Evolutionary conservation across 1,140 invertebrate species (phyloP).

Genomic region (Drosophila oshimai): DNA sequence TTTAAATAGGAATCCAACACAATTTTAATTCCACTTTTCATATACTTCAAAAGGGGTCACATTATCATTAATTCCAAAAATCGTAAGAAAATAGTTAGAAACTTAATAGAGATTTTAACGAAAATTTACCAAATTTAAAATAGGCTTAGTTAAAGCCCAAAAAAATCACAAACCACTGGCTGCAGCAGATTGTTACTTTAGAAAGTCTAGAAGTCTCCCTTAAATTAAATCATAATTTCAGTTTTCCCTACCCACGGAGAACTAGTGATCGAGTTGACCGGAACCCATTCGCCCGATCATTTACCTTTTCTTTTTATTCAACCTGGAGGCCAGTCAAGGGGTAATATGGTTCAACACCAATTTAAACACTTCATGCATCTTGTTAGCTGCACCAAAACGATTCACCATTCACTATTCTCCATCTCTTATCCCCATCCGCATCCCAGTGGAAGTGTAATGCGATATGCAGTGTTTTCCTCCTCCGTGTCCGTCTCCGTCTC

Average conservation of each 20-base stretch:
- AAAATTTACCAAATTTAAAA: too few species aligned
- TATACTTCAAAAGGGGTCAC: too few species aligned
- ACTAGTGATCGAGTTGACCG: not conserved
- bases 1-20: too few species aligned
- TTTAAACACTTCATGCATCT: constrained; percentile 82
- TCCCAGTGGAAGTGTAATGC: constrained; percentile 43
- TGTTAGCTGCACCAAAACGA: constrained; percentile 62
- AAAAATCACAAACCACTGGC: too few species aligned
- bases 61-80: too few species aligned
- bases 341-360: constrained; percentile 82
- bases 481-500: not conserved
- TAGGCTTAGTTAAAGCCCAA: too few species aligned
- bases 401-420: constrained; percentile 3
- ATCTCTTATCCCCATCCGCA: not conserved
- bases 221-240: too few species aligned
- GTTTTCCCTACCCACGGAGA: not conserved
- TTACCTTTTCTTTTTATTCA: not conserved
- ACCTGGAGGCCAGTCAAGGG: constrained; percentile 33
- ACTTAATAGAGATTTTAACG: too few species aligned
- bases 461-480: constrained; percentile 34
- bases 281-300: not conserved
- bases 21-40: too few species aligned
- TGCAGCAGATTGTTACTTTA: too few species aligned
- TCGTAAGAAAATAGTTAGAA: too few species aligned
- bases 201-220: too few species aligned